Base-by-base conservation (phyloP, 2,113 vertebrate species). In the Cricetomys ansorgei region DNA sequence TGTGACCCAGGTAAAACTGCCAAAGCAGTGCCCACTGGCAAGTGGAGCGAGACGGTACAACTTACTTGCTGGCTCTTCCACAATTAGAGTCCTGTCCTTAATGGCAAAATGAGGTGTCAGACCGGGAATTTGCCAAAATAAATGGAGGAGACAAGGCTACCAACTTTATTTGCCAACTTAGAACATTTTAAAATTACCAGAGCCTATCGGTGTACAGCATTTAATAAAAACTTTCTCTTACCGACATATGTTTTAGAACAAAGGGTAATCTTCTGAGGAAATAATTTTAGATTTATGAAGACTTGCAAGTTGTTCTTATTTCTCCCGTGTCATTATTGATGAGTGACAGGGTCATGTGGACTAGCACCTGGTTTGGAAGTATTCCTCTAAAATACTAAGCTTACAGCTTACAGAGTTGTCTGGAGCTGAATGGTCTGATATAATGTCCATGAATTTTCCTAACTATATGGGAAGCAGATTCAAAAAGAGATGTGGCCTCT, bases 161-260 rank as follows among this genome's bases (percentile, higher is more conserved):
- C 45, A 62, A 89, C 53, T 97, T 89, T 29, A 70, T 96, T 93
- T 92, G 69, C 55, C 84, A 93, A 89, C 64, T 77, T 80, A 90
- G 94, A 62, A 64, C 23, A 62, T 91, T 93, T 53, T 27, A 96
- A 95, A 95, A 40, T 86, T 59, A n/a, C 53, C 62, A 92, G 94
- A 91, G 40, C 31, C 55, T 94, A 37, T 88, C 40, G 64, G 62
- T 19, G 25, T 12, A 21, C 0, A 8, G 79, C 27, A 86, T 27
- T 69, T 73, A 43, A 55, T 70, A n/a, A 88, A 83, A 64, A 55
- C 50, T 45, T 31, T 62, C 77, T 79, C 69, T 45, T 45, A 50
- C 25, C 29, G 80, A n/a, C 9, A 17, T 83, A 16, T 80, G 67
- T 43, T 96, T 94, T 67, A 77, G 79, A 95, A 89, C 25, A 95